A percentile compares a stretch with the other conserved stretches of the same genome.
Conservation (phyloP, 2,113 vertebrate species). For the Archilochus colubris region DNA sequence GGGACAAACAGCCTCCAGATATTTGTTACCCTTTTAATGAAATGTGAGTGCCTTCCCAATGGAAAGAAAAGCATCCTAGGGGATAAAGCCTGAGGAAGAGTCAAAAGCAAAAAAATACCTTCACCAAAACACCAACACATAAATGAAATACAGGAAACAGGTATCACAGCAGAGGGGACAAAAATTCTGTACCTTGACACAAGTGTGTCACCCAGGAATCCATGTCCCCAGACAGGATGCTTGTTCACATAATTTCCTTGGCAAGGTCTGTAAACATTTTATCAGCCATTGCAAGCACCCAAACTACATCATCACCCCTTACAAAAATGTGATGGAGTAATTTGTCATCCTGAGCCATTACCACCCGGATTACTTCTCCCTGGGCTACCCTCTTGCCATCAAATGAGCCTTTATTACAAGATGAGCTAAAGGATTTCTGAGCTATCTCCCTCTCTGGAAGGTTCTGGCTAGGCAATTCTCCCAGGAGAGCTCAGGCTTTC, state of each 20-base stretch:
- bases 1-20: background rate
- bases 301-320: slow-evolving; percentile 23
- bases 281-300: slow-evolving; percentile 43
- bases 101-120: background rate
- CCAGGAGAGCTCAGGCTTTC: background rate
- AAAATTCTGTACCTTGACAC: background rate
- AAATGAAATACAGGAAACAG: slow-evolving; percentile 36
- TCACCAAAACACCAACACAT: slow-evolving; percentile 2
- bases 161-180: background rate
- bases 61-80: background rate
- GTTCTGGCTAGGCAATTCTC: background rate
- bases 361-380: slow-evolving; percentile 2
- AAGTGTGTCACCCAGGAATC: background rate
- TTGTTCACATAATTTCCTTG: slow-evolving; percentile 49
- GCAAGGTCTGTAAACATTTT: slow-evolving; percentile 40
- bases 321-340: slow-evolving; percentile 27
- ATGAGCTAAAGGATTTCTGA: background rate
- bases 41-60: background rate
- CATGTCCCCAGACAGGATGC: background rate
- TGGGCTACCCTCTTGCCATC: background rate
- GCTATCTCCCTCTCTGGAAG: background rate
- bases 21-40: background rate
- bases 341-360: slow-evolving; percentile 25
- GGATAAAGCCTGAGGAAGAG: background rate
- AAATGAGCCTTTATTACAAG: background rate